phyloP scores from a whole-genome alignment of 1,140 invertebrate genomes.

The Cylas formicarius region DNA sequence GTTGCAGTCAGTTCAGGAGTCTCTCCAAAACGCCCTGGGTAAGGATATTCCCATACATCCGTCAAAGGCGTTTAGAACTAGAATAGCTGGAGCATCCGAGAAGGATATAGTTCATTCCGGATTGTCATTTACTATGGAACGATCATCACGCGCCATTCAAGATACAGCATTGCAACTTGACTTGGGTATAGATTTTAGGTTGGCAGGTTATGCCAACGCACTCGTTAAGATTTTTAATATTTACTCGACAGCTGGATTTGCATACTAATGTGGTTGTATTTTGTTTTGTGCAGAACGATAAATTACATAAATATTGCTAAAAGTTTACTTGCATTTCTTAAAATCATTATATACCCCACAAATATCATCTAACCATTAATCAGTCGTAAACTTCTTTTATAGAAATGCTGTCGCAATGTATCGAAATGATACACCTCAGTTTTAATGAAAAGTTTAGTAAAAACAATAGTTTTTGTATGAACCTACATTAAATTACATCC shows the following conservation, averaged over 20 bases:
- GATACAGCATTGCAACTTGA: constrained; percentile 77
- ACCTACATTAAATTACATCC: too few species aligned
- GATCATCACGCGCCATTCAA: constrained; percentile 84
- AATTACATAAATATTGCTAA: too few species aligned
- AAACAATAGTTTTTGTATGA: too few species aligned
- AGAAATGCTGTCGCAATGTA: too few species aligned
- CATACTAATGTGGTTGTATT: too few species aligned
- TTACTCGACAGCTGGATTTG: constrained; percentile 91
- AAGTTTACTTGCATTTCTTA: too few species aligned
- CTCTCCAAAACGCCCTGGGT: constrained; percentile 85
- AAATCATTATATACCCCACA: too few species aligned
- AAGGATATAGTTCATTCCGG: constrained; percentile 99
- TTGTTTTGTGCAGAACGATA: too few species aligned
- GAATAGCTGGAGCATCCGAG: constrained; percentile 95
- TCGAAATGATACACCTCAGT: too few species aligned
- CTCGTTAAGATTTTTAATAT: constrained; percentile 90
- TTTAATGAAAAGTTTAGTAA: too few species aligned
- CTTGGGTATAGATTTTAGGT: constrained; percentile 76
- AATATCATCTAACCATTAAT: too few species aligned
- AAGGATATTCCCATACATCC: constrained; percentile 92
- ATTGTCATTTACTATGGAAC: constrained; percentile 97
- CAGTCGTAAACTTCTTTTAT: too few species aligned
- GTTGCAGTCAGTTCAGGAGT: constrained; percentile 95
- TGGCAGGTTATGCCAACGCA: constrained; percentile 79
- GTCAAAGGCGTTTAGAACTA: constrained; percentile 88